Percentiles rank a stretch among this genome's conserved stretches.
Conservation (phyloP, 2,888 invertebrate genomes). For the Drosophila gaucha region DNA sequence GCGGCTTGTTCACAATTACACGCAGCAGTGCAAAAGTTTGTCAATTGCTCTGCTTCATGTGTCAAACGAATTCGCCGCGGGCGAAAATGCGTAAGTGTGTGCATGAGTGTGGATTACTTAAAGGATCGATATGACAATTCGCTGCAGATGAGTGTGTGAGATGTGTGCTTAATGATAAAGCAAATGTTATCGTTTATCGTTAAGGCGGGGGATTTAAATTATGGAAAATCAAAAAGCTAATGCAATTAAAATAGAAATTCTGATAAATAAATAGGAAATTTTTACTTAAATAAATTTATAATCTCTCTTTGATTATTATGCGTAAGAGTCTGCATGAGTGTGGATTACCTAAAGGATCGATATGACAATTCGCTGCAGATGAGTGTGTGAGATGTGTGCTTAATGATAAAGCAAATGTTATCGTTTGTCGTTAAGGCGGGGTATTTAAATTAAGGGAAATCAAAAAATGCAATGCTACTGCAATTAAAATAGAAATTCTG, state of each 20-base stretch:
- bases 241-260: neutral
- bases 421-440: neutral
- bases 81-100: neutral
- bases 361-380: conserved; percentile 11
- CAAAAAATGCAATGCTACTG: no score
- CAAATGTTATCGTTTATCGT: conserved; percentile 1
- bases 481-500: neutral
- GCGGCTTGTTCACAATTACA: conserved; percentile 23
- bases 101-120: neutral
- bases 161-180: neutral
- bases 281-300: neutral
- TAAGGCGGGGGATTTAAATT: neutral
- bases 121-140: conserved; percentile 29
- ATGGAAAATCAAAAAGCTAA: no score
- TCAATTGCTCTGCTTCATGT: conserved; percentile 20
- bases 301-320: neutral
- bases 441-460: neutral
- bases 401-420: neutral
- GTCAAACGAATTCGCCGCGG: conserved; percentile 20
- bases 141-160: neutral
- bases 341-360: conserved; percentile 23
- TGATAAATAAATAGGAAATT: neutral
- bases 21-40: conserved; percentile 6
- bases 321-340: no score
- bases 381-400: neutral